A percentile compares a stretch with the other conserved stretches of the same genome.
Conservation (phyloP, 92 coral and sea anemone genomes). For the Epizoanthus stellaris region DNA sequence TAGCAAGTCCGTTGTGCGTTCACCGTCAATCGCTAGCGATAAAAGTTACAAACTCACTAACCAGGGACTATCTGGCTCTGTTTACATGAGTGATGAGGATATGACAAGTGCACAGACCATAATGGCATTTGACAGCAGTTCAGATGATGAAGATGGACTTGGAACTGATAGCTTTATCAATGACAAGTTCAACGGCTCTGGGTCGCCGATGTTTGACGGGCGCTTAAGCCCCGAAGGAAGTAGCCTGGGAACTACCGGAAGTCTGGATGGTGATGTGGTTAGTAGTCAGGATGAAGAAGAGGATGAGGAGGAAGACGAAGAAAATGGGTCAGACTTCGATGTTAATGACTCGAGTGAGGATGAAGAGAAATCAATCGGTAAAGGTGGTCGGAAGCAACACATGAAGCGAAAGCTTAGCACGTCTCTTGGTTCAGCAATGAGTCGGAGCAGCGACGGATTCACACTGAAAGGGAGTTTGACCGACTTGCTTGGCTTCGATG, state of each 20-base stretch:
- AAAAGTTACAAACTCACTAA: slow-evolving; percentile 65
- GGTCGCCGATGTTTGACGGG: slow-evolving; percentile 90
- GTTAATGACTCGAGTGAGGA: slow-evolving; percentile 89
- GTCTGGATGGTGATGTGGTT: slow-evolving; percentile 85
- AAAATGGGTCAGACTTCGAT: slow-evolving; percentile 78
- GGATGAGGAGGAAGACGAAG: slow-evolving; percentile 25
- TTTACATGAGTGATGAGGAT: slow-evolving; percentile 88
- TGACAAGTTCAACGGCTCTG: slow-evolving; percentile 72
- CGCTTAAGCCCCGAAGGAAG: slow-evolving; percentile 98
- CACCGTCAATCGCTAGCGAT: slow-evolving; percentile 69
- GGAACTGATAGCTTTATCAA: slow-evolving; percentile 78
- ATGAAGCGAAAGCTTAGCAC: slow-evolving; percentile 69
- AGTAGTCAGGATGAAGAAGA: slow-evolving; percentile 70
- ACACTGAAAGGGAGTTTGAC: slow-evolving; percentile 73
- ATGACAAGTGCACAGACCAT: slow-evolving; percentile 83
- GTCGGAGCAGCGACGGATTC: slow-evolving; percentile 54
- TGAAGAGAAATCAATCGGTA: slow-evolving; percentile 73
- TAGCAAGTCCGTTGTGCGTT: slow-evolving; percentile 72
- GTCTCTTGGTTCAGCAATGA: slow-evolving; percentile 53
- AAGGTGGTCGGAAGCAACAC: slow-evolving; percentile 78
- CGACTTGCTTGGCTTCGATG: slow-evolving; percentile 77
- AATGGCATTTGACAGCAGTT: slow-evolving; percentile 97
- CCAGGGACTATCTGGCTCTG: slow-evolving; percentile 66
- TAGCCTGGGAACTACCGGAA: slow-evolving; percentile 93
- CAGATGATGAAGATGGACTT: slow-evolving; percentile 95